Base-by-base conservation (phyloP, 1,140 invertebrate genomes). In the Eupeodes corollae region DNA sequence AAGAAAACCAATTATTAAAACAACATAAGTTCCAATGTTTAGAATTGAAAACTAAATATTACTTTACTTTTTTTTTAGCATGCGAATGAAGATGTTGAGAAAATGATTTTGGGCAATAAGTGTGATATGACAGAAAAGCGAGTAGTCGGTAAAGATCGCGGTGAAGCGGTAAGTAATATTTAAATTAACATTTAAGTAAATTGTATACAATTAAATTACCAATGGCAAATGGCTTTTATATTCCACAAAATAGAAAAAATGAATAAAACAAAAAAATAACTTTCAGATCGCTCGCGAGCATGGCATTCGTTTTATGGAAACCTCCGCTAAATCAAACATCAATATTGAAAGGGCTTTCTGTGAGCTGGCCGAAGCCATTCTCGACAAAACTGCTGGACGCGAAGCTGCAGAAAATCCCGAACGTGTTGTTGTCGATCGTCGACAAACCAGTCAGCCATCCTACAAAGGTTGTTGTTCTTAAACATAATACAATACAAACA, bases 81-180 rank as follows among this genome's bases (percentile, higher is more conserved):
- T 78, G 96, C 95, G 16, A 98, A 94, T 77, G 95, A 98, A 75
- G 94, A 99, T 79, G 96, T 99, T 44, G 95, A 98, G 62, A 98
- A 98, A 72, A 98, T 99, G 95, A 93, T 99, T 59, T 75, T 99
- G 57, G 96, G 96, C 44, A 99, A 99, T 71, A 99, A 99, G 77
- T 97, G 93, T 82, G 96, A 99, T 77, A 94, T 98, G 87, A 88
- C 94, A 65, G 91, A 94, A 61, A 95, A 92, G 73, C 79, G 96
- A 73, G 85, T 91, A 61, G 92, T 99, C 50, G 84, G 79, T 55
- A 89, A 82, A 69, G 88, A 92, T 58, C 76, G 82, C 61, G 92
- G 92, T 58, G 88, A 95, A 75, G 79, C 80, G 50, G 87, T 89
- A 74, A 78, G 73, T 73, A 31, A 12, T 26, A 30, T 34, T 15